phyloP scores from a whole-genome alignment of 2,797 vertebrate species.

The Alosa sapidissima region DNA sequence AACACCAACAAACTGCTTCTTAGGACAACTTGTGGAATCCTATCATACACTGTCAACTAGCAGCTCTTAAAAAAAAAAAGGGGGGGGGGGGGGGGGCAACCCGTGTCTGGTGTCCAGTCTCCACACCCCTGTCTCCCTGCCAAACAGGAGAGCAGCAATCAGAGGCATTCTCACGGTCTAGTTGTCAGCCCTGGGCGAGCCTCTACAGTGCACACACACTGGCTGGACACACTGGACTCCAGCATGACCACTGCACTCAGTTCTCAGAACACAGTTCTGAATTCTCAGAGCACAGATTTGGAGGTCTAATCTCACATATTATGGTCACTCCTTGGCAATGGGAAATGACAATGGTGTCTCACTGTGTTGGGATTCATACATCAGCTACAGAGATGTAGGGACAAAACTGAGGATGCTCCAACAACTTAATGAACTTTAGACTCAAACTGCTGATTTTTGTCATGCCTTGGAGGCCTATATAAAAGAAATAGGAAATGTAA shows the following conservation, averaged over 20 bases:
- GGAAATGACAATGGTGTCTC: neutral
- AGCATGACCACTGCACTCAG: neutral
- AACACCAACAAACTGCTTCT: neutral
- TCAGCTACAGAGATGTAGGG: no score
- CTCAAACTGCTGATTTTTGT: neutral
- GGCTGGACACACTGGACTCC: neutral
- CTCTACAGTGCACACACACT: neutral
- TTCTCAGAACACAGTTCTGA: neutral
- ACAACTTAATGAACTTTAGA: no score
- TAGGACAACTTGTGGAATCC: neutral
- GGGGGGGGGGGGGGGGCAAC: neutral
- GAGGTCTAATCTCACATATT: neutral
- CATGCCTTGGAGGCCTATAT: neutral
- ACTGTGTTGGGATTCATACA: neutral
- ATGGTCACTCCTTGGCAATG: neutral
- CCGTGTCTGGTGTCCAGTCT: neutral
- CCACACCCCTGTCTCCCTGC: neutral
- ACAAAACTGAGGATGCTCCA: neutral
- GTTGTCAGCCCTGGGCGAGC: conserved; percentile 1
- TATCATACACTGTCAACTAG: neutral
- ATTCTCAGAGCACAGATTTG: neutral
- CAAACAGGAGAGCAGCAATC: conserved; percentile 23
- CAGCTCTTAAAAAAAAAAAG: neutral
- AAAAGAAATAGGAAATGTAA: no score
- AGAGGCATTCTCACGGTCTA: conserved; percentile 14